Conservation (phyloP, 2,113 vertebrate species). For the Scortum barcoo region DNA sequence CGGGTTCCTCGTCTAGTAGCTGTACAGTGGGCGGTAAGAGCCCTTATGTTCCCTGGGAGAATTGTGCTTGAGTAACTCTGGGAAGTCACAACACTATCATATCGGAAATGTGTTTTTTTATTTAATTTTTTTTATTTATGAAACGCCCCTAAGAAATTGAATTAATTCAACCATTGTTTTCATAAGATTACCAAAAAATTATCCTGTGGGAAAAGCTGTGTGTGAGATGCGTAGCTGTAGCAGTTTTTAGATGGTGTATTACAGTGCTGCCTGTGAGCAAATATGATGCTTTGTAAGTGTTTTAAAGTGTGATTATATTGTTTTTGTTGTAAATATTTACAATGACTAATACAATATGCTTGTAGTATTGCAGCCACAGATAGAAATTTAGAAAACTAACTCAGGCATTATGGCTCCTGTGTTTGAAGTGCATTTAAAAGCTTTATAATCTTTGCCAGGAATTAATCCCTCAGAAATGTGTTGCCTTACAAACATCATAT, state of each 20-base stretch:
- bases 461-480: conserved; percentile 8
- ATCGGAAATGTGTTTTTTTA: neutral
- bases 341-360: neutral
- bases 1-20: conserved; percentile 31
- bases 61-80: conserved; percentile 32
- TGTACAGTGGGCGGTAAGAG: conserved; percentile 53
- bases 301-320: neutral
- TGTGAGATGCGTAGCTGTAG: neutral
- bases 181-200: neutral
- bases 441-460: neutral
- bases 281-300: neutral
- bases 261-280: neutral
- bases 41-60: conserved; percentile 47
- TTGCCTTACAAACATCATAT: neutral
- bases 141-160: neutral
- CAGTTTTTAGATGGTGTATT: neutral
- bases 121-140: too few species aligned
- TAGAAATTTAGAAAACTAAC: neutral
- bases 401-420: neutral
- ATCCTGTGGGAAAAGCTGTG: neutral
- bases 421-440: neutral
- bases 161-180: neutral
- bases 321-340: neutral
- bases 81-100: conserved; percentile 33
- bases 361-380: neutral